phyloP scores from a whole-genome alignment of 2,888 invertebrate species.

The Acleris sparsana region DNA sequence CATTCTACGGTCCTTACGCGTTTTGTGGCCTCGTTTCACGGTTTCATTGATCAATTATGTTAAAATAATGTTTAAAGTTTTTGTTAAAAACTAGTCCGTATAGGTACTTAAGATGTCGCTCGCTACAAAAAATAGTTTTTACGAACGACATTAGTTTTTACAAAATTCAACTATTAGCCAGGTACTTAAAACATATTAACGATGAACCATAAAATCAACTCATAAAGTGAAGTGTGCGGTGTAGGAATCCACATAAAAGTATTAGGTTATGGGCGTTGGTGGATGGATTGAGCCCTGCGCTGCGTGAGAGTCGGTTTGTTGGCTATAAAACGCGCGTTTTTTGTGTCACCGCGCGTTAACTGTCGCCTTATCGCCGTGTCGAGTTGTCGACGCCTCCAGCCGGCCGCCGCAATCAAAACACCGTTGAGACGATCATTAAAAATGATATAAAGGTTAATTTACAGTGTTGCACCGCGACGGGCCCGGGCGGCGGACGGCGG shows the following conservation, averaged over 20 bases:
- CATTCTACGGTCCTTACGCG: slow-evolving; percentile 74
- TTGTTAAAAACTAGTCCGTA: slow-evolving; percentile 2
- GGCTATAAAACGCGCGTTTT: slow-evolving; percentile 76
- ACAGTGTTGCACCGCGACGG: slow-evolving; percentile 63
- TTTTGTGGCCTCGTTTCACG: slow-evolving; percentile 80
- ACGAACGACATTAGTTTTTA: slow-evolving; percentile 46
- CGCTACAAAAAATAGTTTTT: slow-evolving; percentile 31
- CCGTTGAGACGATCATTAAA: slow-evolving; percentile 80
- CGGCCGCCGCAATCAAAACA: slow-evolving; percentile 80
- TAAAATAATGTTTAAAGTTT: slow-evolving; percentile 29
- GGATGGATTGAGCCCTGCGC: slow-evolving; percentile 44
- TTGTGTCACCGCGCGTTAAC: slow-evolving; percentile 69
- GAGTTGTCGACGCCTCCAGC: slow-evolving; percentile 83
- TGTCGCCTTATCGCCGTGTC: slow-evolving; percentile 80
- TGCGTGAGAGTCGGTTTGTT: slow-evolving; percentile 65
- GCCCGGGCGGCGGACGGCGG: slow-evolving; percentile 69
- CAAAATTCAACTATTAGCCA: slow-evolving; percentile 58
- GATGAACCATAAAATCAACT: slow-evolving; percentile 63
- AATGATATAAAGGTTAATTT: slow-evolving; percentile 83
- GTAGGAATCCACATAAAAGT: slow-evolving; percentile 74
- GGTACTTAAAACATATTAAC: slow-evolving; percentile 69
- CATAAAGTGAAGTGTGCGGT: slow-evolving; percentile 72
- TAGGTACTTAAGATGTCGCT: background rate
- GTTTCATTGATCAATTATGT: slow-evolving; percentile 58
- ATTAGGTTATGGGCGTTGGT: slow-evolving; percentile 44